A percentile compares a stretch with the other conserved stretches of the same genome.
Conservation (phyloP, 1,140 invertebrate species). For the Trichonephila clavata region DNA sequence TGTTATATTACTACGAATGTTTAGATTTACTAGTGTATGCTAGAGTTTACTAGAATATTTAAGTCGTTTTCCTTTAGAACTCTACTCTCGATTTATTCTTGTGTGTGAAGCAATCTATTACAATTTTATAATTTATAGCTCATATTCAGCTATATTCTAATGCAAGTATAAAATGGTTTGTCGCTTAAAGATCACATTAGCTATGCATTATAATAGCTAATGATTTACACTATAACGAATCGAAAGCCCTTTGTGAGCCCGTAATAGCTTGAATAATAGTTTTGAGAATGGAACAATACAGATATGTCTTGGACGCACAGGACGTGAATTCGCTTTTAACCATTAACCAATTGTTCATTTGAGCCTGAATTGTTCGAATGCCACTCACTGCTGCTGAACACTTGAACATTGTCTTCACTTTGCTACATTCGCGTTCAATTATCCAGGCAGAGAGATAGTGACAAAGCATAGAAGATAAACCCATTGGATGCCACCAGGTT, state of each 20-base stretch:
- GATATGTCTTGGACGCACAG: too few relatives aligned
- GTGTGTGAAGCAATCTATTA: too few relatives aligned
- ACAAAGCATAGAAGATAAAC: conserved; percentile 3
- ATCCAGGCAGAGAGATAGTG: background rate
- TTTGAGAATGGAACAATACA: background rate
- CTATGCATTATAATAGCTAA: background rate
- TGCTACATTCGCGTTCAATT: background rate
- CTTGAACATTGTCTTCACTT: background rate
- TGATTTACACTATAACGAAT: background rate
- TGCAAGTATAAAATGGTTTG: too few relatives aligned
- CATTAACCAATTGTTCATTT: conserved; percentile 5
- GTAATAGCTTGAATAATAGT: background rate
- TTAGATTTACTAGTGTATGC: too few relatives aligned
- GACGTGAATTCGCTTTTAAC: background rate
- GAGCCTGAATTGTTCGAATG: background rate
- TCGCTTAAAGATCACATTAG: too few relatives aligned
- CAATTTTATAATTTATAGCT: too few relatives aligned
- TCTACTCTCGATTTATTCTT: too few relatives aligned
- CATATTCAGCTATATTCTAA: too few relatives aligned
- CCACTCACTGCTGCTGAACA: background rate
- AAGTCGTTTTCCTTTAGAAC: too few relatives aligned
- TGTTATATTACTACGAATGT: too few relatives aligned
- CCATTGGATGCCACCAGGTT: conserved; percentile 11
- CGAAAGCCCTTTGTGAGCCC: background rate
- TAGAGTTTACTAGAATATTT: too few relatives aligned